Base-by-base conservation (phyloP, 2,797 vertebrate genomes). In the Sebastes aleutianus region DNA sequence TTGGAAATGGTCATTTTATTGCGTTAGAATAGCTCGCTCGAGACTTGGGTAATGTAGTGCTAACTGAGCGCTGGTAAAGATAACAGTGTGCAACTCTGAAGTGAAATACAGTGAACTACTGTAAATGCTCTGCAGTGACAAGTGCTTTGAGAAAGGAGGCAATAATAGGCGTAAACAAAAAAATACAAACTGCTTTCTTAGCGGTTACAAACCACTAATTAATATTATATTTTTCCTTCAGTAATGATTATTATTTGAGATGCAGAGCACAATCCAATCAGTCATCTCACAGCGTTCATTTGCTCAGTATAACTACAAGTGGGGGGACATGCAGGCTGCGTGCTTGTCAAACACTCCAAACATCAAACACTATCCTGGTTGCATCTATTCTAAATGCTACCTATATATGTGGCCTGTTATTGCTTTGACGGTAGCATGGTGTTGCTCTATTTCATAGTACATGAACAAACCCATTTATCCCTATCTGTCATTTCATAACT, bases 1-100 rank as follows among this genome's bases (percentile, higher is more conserved):
- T 95, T 93, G 84, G 92, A 95, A 95, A 95, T 89, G 93, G 94
- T 95, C 95, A 95, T 95, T 95, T 96, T 94, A 94, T 92, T 91
- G 93, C 89, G 82, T 93, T 93, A 84, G 92, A 95, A 95, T 91
- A 93, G 95, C 94, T 94, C 95, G 88, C 94, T 90, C 54, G 95
- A 95, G 95, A 95, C 93, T 93, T 87, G 90, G 87, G 87, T 95
- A 94, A 96, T 95, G 94, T 93, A 91, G 91, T 94, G 91, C 95
- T 94, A 95, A 94, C 95, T 85, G 90, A 90, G 83, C 77, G 86
- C 88, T 88, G 77, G 90, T 90, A 91, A 89, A 93, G 89, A 94
- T 84, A 91, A 94, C 91, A 92, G 88, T 85, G 84, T 83, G 87
- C 76, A 87, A 84, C 85, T 90, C 75, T 72, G 67, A 80, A 89